phyloP scores from a whole-genome alignment of 2,113 vertebrate species.

The Sigmodon hispidus region DNA sequence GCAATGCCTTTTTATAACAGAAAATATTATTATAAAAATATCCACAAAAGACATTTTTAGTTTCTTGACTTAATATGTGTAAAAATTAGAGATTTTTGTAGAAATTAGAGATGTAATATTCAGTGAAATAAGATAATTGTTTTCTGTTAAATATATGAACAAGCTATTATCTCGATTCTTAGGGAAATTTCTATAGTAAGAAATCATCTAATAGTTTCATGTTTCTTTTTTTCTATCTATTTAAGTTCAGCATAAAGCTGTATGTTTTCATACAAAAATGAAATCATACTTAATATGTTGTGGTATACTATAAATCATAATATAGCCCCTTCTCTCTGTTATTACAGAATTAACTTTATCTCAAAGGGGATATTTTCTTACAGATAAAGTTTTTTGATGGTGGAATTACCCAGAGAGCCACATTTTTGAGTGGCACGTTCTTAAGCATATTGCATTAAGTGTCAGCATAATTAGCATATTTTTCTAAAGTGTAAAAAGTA shows the following conservation, averaged over 20 bases:
- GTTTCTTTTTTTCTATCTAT: neutral
- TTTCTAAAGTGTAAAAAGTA: constrained; percentile 82
- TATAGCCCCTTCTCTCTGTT: constrained; percentile 75
- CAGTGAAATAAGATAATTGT: constrained; percentile 60
- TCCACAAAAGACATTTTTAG: constrained; percentile 88
- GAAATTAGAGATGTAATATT: constrained; percentile 80
- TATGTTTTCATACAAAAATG: constrained; percentile 78
- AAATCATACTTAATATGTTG: constrained; percentile 78
- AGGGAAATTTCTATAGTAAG: constrained; percentile 59
- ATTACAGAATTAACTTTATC: constrained; percentile 81
- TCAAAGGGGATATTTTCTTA: constrained; percentile 82
- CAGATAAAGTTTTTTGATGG: constrained; percentile 84
- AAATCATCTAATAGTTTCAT: constrained; percentile 29
- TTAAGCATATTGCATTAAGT: constrained; percentile 81
- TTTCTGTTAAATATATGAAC: constrained; percentile 78
- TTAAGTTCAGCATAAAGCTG: constrained; percentile 75
- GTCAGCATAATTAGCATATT: constrained; percentile 86
- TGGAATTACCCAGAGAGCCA: constrained; percentile 83
- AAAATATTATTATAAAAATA: constrained; percentile 90
- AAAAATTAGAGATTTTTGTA: constrained; percentile 82
- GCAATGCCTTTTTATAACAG: constrained; percentile 87
- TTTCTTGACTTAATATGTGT: constrained; percentile 85
- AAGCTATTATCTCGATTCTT: constrained; percentile 72
- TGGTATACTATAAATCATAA: constrained; percentile 71
- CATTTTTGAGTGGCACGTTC: constrained; percentile 86